Evolutionary conservation across 2,113 vertebrate genomes (phyloP).

Genomic region (Myrmophylax atrothorax): DNA sequence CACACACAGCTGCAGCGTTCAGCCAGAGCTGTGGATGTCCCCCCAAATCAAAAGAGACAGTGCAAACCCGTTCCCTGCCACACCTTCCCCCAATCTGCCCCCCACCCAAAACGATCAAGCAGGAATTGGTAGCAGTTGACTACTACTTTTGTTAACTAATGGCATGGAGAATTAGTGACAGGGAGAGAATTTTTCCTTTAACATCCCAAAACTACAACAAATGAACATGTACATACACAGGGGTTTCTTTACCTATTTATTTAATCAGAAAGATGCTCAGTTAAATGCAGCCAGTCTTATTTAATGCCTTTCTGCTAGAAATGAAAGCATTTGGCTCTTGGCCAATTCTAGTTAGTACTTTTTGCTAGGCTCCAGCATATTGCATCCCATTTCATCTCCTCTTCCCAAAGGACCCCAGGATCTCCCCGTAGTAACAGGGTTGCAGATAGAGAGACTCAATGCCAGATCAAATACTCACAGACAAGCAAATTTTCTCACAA

Average conservation of each 20-base stretch:
- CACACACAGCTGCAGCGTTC: too few relatives aligned
- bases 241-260: background rate
- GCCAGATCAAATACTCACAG: background rate
- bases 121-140: too few relatives aligned
- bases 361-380: background rate
- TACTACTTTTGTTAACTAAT: too few relatives aligned
- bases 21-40: too few relatives aligned
- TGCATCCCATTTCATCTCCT: background rate
- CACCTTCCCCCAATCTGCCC: too few relatives aligned
- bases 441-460: background rate
- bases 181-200: too few relatives aligned
- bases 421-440: background rate
- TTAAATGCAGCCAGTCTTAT: constrained; percentile 10
- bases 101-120: too few relatives aligned
- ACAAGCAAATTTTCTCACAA: background rate
- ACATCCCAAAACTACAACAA: too few relatives aligned
- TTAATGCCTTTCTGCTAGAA: constrained; percentile 34
- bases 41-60: too few relatives aligned
- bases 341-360: background rate
- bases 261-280: background rate
- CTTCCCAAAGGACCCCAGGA: background rate
- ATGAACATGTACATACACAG: background rate
- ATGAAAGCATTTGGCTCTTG: background rate
- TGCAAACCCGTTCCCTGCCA: too few relatives aligned
- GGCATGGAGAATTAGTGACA: too few relatives aligned